Base-by-base conservation (phyloP, 2,113 vertebrate species). In the Tragelaphus imberbis region DNA sequence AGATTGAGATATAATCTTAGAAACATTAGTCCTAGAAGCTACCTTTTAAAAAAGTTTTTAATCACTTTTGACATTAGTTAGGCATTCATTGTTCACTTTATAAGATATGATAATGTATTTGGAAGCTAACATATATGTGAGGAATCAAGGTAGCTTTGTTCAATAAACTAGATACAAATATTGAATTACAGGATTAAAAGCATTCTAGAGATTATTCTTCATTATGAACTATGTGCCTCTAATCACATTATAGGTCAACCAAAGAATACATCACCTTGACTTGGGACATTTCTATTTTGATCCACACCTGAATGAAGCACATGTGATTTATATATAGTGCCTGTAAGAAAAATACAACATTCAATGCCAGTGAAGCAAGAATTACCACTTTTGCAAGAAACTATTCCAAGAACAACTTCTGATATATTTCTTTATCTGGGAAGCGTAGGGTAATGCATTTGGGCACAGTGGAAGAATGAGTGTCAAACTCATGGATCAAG, bases 251-350 rank as follows among this genome's bases (percentile, higher is more conserved):
- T 71, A 71, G 2, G n/a, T 71, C 9, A 40, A 10, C 17, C n/a
- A 71, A 12, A 3, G 9, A 71, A 71, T 40, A 40, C 2, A 40
- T 40, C 68, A 23, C 17, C 19, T 71, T 40, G 9, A 23, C 23
- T 12, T 71, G 17, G 4, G 68, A 28, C 0, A 0, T 40, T 71
- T 71, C n/a, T 71, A 12, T 40, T 71, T 71, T 71, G 68, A 71
- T 40, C 0, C 17, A 21, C 68, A 36, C 2, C n/a, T 6, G 0
- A 40, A 40, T 40, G 36, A 40, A 12, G 10, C 21, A 40, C 36
- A 40, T 1, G 1, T 75, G 5, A 0, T 23, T 40, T 75, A 75
- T 3, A 23, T 6, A 0, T 0, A 75, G 10, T 40, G 36, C 9
- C 19, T 75, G 36, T 25, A 75, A 75, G 10, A 75, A 40, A 75